Percentiles rank a stretch among this genome's conserved stretches.
Evolutionary conservation across 2,888 invertebrate genomes (phyloP).

Genomic region (Osedax fenrisi): DNA sequence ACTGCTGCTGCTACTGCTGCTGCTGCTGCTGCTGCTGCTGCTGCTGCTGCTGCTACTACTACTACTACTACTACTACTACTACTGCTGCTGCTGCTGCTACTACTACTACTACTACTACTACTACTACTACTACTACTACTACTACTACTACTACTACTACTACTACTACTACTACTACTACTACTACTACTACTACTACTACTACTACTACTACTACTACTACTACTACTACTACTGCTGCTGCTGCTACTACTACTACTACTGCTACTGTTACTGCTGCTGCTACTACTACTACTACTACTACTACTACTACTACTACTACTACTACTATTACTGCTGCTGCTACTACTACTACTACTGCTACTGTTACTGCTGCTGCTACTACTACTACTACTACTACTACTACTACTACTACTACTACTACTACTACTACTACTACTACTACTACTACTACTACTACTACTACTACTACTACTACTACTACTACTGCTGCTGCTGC

Average conservation of each 20-base stretch:
- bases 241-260: slow-evolving; percentile 3
- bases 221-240: slow-evolving; percentile 9
- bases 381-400: slow-evolving; percentile 27
- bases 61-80: no score
- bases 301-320: slow-evolving; percentile 23
- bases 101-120: no score
- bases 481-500: slow-evolving; percentile 14
- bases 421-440: slow-evolving; percentile 25
- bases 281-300: slow-evolving; percentile 21
- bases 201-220: slow-evolving; percentile 14
- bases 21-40: no score
- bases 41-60: no score
- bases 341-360: slow-evolving; percentile 22
- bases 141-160: slow-evolving; percentile 17
- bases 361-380: slow-evolving; percentile 22
- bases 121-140: no score
- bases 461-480: slow-evolving; percentile 20
- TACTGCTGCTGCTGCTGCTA: no score
- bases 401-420: slow-evolving; percentile 27
- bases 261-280: slow-evolving; percentile 17
- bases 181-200: slow-evolving; percentile 11
- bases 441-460: slow-evolving; percentile 25
- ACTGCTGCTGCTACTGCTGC: no score
- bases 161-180: not conserved
- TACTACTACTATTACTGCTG: slow-evolving; percentile 21